Evolutionary conservation across 2,888 invertebrate genomes (phyloP).

Genomic region (Athalia cordata): DNA sequence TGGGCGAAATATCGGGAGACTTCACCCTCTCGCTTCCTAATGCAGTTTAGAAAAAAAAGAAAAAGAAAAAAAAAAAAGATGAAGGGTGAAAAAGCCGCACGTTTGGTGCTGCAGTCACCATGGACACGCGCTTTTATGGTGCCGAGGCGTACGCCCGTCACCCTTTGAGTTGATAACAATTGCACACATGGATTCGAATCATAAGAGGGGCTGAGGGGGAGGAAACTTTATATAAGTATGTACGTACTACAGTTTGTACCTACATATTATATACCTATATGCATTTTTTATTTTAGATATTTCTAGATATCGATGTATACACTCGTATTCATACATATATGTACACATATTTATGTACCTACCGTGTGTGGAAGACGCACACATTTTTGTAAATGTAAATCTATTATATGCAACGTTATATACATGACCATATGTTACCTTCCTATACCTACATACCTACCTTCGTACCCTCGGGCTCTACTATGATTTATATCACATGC

Average conservation of each 20-base stretch:
- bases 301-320: not conserved
- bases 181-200: not conserved
- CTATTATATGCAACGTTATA: not conserved
- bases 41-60: no score
- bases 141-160: slow-evolving; percentile 44
- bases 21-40: no score
- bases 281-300: no score
- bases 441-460: slow-evolving; percentile 1
- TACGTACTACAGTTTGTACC: no score
- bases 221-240: no score
- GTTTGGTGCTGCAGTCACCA: slow-evolving; percentile 50
- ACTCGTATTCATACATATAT: not conserved
- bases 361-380: not conserved
- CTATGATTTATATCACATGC: slow-evolving; percentile 64
- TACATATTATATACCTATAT: no score
- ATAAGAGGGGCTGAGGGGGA: no score
- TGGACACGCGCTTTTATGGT: slow-evolving; percentile 53
- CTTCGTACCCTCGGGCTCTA: slow-evolving; percentile 32
- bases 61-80: no score
- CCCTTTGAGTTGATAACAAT: slow-evolving; percentile 52
- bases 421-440: slow-evolving; percentile 61
- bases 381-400: no score
- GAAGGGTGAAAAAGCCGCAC: no score
- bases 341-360: not conserved
- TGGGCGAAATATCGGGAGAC: no score